Conservation (phyloP, 2,888 invertebrate genomes). For the Platycnemis pennipes region DNA sequence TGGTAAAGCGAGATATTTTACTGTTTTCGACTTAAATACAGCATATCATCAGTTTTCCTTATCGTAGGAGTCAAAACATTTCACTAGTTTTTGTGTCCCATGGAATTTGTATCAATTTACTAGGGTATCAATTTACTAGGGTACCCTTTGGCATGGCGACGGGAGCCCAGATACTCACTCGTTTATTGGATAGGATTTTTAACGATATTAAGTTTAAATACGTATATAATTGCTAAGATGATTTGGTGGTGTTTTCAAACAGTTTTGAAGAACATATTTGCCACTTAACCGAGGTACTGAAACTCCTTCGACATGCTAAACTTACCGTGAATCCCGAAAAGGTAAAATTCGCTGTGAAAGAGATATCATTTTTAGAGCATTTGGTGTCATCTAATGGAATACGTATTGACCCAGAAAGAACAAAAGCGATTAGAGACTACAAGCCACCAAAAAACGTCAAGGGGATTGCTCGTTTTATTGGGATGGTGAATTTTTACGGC, state of each 20-base stretch:
- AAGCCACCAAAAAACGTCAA: neutral
- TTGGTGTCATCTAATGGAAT: neutral
- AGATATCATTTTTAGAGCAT: neutral
- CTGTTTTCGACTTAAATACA: too few relatives aligned
- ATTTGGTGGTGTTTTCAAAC: neutral
- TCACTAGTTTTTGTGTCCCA: too few relatives aligned
- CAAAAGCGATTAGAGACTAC: too few relatives aligned
- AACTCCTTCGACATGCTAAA: neutral
- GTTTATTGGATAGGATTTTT: neutral
- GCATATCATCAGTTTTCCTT: too few relatives aligned
- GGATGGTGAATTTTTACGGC: neutral
- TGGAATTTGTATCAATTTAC: too few relatives aligned
- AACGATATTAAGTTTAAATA: neutral
- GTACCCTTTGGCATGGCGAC: too few relatives aligned
- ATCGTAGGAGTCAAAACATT: too few relatives aligned
- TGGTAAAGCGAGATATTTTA: too few relatives aligned
- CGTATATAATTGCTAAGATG: neutral
- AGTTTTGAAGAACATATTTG: neutral
- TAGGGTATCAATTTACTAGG: too few relatives aligned
- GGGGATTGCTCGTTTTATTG: neutral
- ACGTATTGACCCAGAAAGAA: neutral
- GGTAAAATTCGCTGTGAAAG: neutral
- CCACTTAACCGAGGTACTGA: too few relatives aligned
- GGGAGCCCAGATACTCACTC: too few relatives aligned
- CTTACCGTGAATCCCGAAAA: neutral